Evolutionary conservation across 1,140 invertebrate genomes (phyloP).

Genomic region (Pogonognathellus flavescens): DNA sequence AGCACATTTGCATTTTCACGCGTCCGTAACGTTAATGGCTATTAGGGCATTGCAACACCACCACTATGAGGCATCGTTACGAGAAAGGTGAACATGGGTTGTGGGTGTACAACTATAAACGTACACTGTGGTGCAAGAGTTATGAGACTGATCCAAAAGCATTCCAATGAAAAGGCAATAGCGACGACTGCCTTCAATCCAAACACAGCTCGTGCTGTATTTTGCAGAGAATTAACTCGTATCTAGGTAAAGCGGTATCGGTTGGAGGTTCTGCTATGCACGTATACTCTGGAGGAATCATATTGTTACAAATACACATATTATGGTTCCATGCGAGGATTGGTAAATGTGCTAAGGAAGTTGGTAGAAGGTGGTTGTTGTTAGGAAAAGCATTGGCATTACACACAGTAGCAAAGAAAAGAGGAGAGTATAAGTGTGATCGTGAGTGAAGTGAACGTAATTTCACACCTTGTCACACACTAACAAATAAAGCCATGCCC

Average conservation of each 20-base stretch:
- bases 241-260: background rate
- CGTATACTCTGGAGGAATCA: too few relatives aligned
- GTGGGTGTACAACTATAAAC: background rate
- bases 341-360: too few relatives aligned
- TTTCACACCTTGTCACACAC: constrained; percentile 66
- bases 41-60: background rate
- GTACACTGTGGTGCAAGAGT: background rate
- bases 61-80: background rate
- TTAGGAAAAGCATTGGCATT: too few relatives aligned
- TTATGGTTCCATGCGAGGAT: too few relatives aligned
- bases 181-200: too few relatives aligned
- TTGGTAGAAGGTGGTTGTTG: too few relatives aligned
- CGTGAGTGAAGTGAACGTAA: constrained; percentile 62
- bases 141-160: background rate
- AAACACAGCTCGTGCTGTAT: too few relatives aligned
- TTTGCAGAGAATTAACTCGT: background rate
- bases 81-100: background rate
- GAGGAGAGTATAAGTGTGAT: constrained; percentile 37
- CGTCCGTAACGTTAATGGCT: too few relatives aligned
- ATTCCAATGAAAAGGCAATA: too few relatives aligned
- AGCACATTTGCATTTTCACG: too few relatives aligned
- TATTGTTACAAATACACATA: too few relatives aligned
- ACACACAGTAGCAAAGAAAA: constrained; percentile 28
- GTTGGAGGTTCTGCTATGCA: too few relatives aligned
- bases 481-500: constrained; percentile 62